phyloP scores from a whole-genome alignment of 2,113 vertebrate species.

The Tachuris rubrigastra region DNA sequence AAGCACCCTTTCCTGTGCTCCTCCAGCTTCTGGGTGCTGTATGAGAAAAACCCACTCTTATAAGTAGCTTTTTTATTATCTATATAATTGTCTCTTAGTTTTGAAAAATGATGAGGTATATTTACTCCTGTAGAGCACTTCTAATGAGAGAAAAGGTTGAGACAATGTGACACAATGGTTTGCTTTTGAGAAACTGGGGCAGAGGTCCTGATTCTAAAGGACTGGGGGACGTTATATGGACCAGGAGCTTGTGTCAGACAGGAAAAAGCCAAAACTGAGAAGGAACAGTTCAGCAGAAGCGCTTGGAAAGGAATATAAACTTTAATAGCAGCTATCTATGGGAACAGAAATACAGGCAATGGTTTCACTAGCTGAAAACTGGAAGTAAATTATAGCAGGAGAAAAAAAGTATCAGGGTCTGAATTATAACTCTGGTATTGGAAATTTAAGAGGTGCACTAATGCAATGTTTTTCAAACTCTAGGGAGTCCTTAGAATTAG shows the following conservation, averaged over 20 bases:
- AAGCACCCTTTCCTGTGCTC: fast-evolving
- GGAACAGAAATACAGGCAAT: background rate
- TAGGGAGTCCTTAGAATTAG: background rate
- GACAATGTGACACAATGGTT: too few species aligned
- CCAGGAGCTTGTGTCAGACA: background rate
- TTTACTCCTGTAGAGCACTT: background rate
- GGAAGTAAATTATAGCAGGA: background rate
- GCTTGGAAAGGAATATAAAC: background rate
- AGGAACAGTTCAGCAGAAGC: background rate
- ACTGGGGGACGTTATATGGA: background rate
- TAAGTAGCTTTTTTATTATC: background rate
- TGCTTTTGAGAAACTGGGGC: background rate
- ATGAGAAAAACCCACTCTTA: background rate
- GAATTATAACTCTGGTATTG: background rate
- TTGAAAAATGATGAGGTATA: background rate
- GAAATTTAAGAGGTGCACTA: background rate
- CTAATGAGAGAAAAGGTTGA: background rate
- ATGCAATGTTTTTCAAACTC: background rate
- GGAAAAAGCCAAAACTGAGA: background rate
- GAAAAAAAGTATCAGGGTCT: background rate
- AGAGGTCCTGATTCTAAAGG: background rate
- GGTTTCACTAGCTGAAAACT: background rate
- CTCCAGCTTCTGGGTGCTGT: background rate
- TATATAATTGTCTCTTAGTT: background rate
- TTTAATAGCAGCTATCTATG: background rate